These are phyloP conservation scores for Stenoptilia bipunctidactyla DNA, from an alignment of 2,888 invertebrate species.

Conservation along the genomic window DNA sequence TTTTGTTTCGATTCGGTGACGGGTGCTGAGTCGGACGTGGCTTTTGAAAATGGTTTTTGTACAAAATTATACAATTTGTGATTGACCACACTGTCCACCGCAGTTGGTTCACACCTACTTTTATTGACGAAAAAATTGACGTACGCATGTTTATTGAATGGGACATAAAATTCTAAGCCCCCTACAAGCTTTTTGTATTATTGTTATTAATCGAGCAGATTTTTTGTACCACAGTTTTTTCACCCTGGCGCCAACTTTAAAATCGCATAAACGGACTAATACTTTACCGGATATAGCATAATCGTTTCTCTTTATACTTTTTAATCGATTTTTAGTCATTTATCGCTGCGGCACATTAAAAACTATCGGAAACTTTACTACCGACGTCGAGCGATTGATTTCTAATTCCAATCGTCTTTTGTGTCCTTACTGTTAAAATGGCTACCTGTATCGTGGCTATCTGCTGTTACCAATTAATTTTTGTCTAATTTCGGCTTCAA, in stretches of 20 bases:
- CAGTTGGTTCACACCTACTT: too few relatives aligned
- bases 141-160: too few relatives aligned
- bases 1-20: slow-evolving; percentile 53
- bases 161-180: too few relatives aligned
- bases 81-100: slow-evolving; percentile 29
- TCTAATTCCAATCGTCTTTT: slow-evolving; percentile 27
- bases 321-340: slow-evolving; percentile 54
- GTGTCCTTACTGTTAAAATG: slow-evolving; percentile 28
- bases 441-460: slow-evolving; percentile 37
- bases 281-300: slow-evolving; percentile 26
- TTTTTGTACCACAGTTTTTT: too few relatives aligned
- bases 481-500: slow-evolving; percentile 40
- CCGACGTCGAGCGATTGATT: slow-evolving; percentile 33
- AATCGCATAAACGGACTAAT: slow-evolving; percentile 10
- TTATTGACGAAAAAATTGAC: too few relatives aligned
- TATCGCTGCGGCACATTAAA: slow-evolving; percentile 41
- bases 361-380: slow-evolving; percentile 46
- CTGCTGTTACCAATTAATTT: slow-evolving; percentile 47
- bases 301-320: slow-evolving; percentile 29
- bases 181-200: too few relatives aligned
- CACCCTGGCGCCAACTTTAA: slow-evolving; percentile 40
- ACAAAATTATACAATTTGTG: slow-evolving; percentile 59
- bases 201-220: too few relatives aligned
- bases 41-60: slow-evolving; percentile 48
- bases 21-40: slow-evolving; percentile 44